Conservation (phyloP, 2,888 invertebrate genomes). For the Entomobrya multifasciata region DNA sequence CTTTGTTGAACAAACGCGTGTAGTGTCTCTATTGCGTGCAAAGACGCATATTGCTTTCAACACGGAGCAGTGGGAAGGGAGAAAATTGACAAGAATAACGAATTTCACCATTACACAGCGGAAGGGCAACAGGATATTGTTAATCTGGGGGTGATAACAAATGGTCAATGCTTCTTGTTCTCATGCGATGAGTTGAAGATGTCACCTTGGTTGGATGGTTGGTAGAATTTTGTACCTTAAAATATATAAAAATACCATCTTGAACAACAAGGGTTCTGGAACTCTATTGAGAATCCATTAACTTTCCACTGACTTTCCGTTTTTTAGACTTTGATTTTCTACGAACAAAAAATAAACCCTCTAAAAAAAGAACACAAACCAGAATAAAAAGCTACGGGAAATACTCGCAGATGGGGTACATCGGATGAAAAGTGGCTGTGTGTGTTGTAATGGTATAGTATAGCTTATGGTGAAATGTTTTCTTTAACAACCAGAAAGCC, state of each 20-base stretch:
- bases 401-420: constrained; percentile 50
- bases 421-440: not conserved
- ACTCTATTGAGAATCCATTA: constrained; percentile 70
- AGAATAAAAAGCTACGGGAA: constrained; percentile 30
- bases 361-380: constrained; percentile 1
- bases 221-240: no score
- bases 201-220: constrained; percentile 51
- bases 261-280: no score
- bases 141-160: constrained; percentile 71
- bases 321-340: constrained; percentile 47
- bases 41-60: not conserved
- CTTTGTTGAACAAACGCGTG: not conserved
- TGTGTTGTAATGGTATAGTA: no score
- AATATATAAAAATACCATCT: no score
- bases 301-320: constrained; percentile 27
- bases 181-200: constrained; percentile 65
- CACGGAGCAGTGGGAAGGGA: not conserved
- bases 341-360: not conserved
- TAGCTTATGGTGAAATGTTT: no score
- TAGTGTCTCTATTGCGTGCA: not conserved
- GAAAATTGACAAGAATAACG: constrained; percentile 33
- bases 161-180: constrained; percentile 61
- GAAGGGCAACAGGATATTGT: constrained; percentile 65
- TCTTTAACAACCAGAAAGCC: no score
- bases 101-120: constrained; percentile 30